These are phyloP conservation scores for Hyposoter didymator DNA, from an alignment of 2,888 invertebrate species.

Conservation along the genomic window DNA sequence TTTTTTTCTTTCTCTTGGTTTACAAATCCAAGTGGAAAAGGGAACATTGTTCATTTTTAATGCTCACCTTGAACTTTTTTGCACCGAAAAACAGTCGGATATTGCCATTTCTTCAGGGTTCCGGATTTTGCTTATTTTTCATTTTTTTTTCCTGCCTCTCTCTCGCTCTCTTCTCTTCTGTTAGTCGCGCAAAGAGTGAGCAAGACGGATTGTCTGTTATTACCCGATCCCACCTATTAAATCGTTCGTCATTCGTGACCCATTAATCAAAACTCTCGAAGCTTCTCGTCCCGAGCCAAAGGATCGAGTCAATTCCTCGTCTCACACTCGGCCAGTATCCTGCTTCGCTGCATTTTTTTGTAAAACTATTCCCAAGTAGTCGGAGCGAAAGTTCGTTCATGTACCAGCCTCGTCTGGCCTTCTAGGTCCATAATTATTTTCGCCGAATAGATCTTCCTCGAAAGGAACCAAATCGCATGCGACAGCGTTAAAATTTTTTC, in stretches of 20 bases:
- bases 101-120: neutral
- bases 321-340: constrained; percentile 39
- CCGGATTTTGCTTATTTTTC: neutral
- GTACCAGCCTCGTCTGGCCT: constrained; percentile 7
- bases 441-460: constrained; percentile 50
- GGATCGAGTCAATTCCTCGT: constrained; percentile 52
- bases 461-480: neutral
- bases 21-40: neutral
- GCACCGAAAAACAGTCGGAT: neutral
- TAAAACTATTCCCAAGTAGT: constrained; percentile 35
- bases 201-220: constrained; percentile 68
- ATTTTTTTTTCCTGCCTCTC: neutral
- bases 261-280: constrained; percentile 75
- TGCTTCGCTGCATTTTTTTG: constrained; percentile 32
- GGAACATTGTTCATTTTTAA: neutral
- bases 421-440: constrained; percentile 43
- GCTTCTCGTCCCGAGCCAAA: constrained; percentile 25
- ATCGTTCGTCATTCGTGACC: constrained; percentile 79
- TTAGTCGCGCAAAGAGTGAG: constrained; percentile 34
- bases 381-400: constrained; percentile 26
- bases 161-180: constrained; percentile 12
- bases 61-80: neutral
- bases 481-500: constrained; percentile 5
- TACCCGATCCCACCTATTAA: constrained; percentile 77
- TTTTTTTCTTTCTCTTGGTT: neutral